phyloP scores from a whole-genome alignment of 1,140 invertebrate species.

The Rhizoglyphus robini region DNA sequence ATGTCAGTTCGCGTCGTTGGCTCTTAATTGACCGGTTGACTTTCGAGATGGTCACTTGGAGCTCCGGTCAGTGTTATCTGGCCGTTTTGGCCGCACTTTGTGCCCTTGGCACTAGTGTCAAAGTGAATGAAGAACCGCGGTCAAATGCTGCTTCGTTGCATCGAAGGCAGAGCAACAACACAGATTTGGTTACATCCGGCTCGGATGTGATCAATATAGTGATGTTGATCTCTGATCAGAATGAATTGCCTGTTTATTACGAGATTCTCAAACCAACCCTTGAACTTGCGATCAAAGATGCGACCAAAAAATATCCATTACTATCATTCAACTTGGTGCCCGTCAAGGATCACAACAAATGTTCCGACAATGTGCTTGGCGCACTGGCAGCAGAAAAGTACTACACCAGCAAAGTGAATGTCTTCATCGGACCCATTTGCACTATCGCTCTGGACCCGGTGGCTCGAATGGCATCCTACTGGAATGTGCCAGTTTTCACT shows the following conservation, averaged over 20 bases:
- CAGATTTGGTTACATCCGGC: constrained; percentile 1
- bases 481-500: constrained; percentile 63
- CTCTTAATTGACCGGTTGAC: neutral
- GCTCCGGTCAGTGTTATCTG: neutral
- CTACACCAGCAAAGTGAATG: constrained; percentile 22
- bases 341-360: constrained; percentile 16
- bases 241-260: constrained; percentile 20
- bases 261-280: constrained; percentile 23
- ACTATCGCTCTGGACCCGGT: constrained; percentile 70
- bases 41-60: neutral
- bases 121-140: neutral
- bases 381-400: constrained; percentile 26
- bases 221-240: constrained; percentile 6
- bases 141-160: neutral
- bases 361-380: constrained; percentile 19
- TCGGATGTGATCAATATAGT: constrained; percentile 29
- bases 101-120: neutral
- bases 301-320: constrained; percentile 15
- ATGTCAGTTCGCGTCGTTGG: too few relatives aligned
- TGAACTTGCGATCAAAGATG: constrained; percentile 21
- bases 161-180: neutral
- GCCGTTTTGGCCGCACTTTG: neutral
- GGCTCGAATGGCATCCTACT: constrained; percentile 43
- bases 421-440: constrained; percentile 38
- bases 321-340: constrained; percentile 18